phyloP scores from a whole-genome alignment of 2,888 invertebrate genomes.

The Ephialtes manifestator region DNA sequence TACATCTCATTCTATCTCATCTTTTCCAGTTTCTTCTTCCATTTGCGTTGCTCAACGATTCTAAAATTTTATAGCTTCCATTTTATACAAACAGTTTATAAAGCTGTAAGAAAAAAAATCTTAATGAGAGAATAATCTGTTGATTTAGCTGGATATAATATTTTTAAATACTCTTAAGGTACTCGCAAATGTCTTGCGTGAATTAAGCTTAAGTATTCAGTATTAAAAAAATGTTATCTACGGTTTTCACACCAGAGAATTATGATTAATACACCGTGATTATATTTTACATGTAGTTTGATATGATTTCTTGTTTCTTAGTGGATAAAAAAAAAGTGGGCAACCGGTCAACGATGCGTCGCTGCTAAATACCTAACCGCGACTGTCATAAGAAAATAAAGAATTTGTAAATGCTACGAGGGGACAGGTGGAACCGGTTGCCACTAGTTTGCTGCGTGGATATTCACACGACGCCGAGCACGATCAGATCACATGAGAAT shows the following conservation, averaged over 20 bases:
- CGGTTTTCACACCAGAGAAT: too few relatives aligned
- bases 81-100: not conserved
- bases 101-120: not conserved
- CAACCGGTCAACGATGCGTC: not conserved
- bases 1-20: not conserved
- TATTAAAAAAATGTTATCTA: too few relatives aligned
- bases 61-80: not conserved
- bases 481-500: not conserved
- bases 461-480: conserved; percentile 13
- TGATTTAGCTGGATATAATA: too few relatives aligned
- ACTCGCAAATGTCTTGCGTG: too few relatives aligned
- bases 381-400: conserved; percentile 18
- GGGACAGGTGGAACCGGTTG: conserved; percentile 36
- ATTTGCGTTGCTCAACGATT: not conserved
- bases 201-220: too few relatives aligned
- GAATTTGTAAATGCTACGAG: conserved; percentile 15
- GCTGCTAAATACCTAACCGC: not conserved
- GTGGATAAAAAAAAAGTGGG: not conserved
- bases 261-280: too few relatives aligned
- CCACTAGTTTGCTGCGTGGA: not conserved
- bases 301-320: not conserved
- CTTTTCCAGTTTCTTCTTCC: not conserved
- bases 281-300: too few relatives aligned
- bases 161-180: too few relatives aligned
- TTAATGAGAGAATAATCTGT: not conserved